These are phyloP conservation scores for Pristiophorus japonicus DNA, from an alignment of 2,113 vertebrate genomes.

Conservation along the genomic window DNA sequence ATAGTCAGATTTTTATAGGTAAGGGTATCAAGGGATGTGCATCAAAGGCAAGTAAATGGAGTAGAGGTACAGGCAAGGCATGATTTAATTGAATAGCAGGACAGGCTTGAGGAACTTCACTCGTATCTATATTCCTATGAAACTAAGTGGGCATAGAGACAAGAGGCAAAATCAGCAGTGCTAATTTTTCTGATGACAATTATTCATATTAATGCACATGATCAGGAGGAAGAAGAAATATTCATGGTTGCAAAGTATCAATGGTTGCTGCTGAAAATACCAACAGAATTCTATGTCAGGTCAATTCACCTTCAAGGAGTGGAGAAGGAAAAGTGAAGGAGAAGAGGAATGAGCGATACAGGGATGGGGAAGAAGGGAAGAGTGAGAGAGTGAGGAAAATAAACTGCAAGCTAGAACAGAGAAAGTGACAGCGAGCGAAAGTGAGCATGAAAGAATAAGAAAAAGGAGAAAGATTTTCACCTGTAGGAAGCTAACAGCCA, in stretches of 20 bases:
- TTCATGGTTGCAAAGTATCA: neutral
- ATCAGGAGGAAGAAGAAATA: neutral
- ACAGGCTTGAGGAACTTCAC: too few species aligned
- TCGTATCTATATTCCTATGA: neutral
- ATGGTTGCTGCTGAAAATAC: neutral
- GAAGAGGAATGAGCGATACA: too few species aligned
- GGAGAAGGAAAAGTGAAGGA: neutral
- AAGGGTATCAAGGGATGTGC: neutral
- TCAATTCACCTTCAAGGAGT: neutral
- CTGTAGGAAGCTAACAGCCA: conserved; percentile 98
- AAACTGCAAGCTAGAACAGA: neutral
- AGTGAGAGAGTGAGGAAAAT: neutral
- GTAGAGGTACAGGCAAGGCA: neutral
- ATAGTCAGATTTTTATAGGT: neutral
- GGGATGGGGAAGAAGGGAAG: too few species aligned
- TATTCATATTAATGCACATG: neutral
- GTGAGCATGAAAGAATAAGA: neutral
- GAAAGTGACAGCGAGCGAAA: too few species aligned
- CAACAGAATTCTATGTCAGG: neutral
- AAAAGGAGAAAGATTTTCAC: conserved; percentile 53
- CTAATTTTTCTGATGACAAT: neutral
- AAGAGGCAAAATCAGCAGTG: neutral
- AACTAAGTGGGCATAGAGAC: neutral
- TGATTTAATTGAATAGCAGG: neutral
- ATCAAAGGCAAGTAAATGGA: neutral